Conservation (phyloP, 2,113 vertebrate genomes). For the Emydura subglobosa region DNA sequence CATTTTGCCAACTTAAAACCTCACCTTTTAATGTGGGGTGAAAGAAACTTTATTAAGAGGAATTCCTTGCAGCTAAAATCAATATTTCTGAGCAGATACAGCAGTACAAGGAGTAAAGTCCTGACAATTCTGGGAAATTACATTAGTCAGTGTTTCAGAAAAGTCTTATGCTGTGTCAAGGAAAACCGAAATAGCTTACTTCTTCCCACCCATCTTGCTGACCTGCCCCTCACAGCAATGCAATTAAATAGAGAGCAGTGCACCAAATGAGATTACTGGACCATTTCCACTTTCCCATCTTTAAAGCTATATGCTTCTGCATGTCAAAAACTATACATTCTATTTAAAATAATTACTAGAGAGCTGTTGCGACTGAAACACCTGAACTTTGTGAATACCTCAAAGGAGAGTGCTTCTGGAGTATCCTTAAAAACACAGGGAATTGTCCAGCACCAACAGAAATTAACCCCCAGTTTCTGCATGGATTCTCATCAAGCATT, state of each 20-base stretch:
- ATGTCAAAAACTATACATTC: background rate
- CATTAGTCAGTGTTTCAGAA: background rate
- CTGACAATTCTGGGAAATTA: background rate
- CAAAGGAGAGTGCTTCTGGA: background rate
- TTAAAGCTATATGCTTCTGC: background rate
- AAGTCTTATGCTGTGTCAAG: background rate
- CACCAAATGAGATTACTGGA: background rate
- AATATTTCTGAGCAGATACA: background rate
- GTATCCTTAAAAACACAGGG: background rate
- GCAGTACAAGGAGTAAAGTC: background rate
- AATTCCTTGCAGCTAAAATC: constrained; percentile 32
- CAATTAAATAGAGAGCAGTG: background rate
- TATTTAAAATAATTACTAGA: background rate
- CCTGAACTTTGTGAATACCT: background rate
- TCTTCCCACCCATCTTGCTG: background rate
- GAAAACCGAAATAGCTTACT: background rate
- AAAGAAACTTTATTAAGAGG: constrained; percentile 41
- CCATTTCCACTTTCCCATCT: background rate
- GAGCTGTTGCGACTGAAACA: background rate
- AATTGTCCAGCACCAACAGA: background rate
- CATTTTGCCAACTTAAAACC: constrained; percentile 55
- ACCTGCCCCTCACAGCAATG: background rate
- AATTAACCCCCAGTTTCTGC: background rate
- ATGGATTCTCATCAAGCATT: background rate
- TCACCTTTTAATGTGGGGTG: constrained; percentile 4